These are phyloP conservation scores for Danaus plexippus DNA, from an alignment of 1,140 invertebrate species.

Conservation along the genomic window DNA sequence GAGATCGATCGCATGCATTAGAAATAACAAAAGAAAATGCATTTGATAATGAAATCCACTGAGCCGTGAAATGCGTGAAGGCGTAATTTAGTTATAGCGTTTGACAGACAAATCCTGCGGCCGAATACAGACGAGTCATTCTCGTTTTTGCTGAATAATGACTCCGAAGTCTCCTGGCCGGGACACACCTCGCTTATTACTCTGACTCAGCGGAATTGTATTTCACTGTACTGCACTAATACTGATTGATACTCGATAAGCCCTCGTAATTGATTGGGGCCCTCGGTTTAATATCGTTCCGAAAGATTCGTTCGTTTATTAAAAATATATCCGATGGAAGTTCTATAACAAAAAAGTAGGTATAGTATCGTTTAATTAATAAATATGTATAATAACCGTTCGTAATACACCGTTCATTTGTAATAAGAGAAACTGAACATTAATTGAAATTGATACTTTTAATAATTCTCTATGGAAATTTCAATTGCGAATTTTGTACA, in stretches of 20 bases:
- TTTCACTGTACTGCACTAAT: constrained; percentile 45
- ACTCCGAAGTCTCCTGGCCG: constrained; percentile 43
- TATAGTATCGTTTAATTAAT: too few relatives aligned
- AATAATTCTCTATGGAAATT: too few relatives aligned
- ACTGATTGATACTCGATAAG: constrained; percentile 47
- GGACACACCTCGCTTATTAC: constrained; percentile 48
- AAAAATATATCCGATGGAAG: too few relatives aligned
- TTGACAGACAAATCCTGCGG: constrained; percentile 47
- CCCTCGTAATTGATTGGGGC: constrained; percentile 20
- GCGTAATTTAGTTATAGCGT: constrained; percentile 61
- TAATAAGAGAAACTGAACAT: too few relatives aligned
- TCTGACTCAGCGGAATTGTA: constrained; percentile 45
- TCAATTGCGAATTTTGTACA: too few relatives aligned
- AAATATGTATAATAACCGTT: too few relatives aligned
- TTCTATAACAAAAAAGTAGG: too few relatives aligned
- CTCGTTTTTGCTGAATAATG: constrained; percentile 35
- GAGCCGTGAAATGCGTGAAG: constrained; percentile 51
- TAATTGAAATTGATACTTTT: too few relatives aligned
- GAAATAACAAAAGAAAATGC: constrained; percentile 36
- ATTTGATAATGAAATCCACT: constrained; percentile 51
- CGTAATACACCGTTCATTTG: too few relatives aligned
- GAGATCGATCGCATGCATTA: constrained; percentile 13
- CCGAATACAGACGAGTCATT: constrained; percentile 42
- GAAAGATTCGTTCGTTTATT: constrained; percentile 12
- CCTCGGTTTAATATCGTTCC: constrained; percentile 13